Evolutionary conservation across 2,888 invertebrate genomes (phyloP), one percentile per base, ranked within the genome.

Genomic region (Lasioglossum leucozonium): DNA sequence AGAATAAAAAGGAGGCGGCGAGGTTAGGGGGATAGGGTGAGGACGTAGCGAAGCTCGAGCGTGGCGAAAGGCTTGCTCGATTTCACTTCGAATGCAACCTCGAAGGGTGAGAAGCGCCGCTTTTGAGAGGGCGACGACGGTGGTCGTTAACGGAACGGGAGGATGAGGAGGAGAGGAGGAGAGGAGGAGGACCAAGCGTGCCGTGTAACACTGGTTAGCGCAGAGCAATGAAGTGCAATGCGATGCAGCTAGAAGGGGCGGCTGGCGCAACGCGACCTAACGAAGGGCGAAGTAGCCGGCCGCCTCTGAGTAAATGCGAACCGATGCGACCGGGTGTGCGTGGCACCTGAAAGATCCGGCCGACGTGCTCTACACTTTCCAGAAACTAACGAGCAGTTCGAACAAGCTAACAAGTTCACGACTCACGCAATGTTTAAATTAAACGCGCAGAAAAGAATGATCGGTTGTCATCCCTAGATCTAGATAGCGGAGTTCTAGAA

Each of bases 201-300:
- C 47, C 26, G 76, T 51, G 67, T 75, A 79, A 82, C 73, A 82
- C 82, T 55, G 62, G 67, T 37, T 71, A 71, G 73, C 47, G 62
- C 77, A 77, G 87, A 86, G 84, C 85, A 71, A 82, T 69, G 72
- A 81, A 79, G 74, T 77, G 77, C 81, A 77, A 75, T 40, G 77
- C 72, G 55, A 47, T 44, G 74, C 67, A 51, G 71, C 58, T 76
- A n/a, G 42, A 42, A 40, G 51, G 72, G 73, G 72, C 26, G 73
- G 72, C 26, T 30, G 65, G 51, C 2, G 47, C 51, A 22, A 3
- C 51, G 62, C 51, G 30, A 3, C 51, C 55, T 77, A 62, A 76
- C 69, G 77, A 74, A 73, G 67, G 55, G 34, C 62, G 22, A 62
- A 76, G 72, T 58, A 72, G 51, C 47, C 40, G 10, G 22, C 55